These are phyloP conservation scores for Aplodontia rufa DNA, from an alignment of 2,113 vertebrate genomes.

Conservation along the genomic window DNA sequence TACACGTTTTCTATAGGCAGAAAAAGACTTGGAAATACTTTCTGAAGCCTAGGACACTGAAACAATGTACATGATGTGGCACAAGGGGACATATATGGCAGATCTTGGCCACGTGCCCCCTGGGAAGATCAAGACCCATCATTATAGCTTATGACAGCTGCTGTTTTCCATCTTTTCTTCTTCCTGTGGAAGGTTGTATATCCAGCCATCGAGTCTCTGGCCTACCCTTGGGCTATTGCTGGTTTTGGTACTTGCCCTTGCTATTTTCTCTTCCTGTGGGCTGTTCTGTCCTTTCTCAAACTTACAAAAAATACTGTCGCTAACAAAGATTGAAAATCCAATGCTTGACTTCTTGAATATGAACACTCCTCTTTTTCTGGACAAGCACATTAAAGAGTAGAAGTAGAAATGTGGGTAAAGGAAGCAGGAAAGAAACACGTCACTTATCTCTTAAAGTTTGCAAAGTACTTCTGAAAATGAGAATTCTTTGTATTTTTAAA, in stretches of 20 bases:
- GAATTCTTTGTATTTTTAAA: slow-evolving; percentile 76
- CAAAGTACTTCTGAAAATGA: slow-evolving; percentile 76
- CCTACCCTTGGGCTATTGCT: slow-evolving; percentile 54
- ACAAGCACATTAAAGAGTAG: not conserved
- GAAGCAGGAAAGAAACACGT: slow-evolving; percentile 49
- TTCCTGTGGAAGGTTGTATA: slow-evolving; percentile 50
- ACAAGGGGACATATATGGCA: slow-evolving; percentile 52
- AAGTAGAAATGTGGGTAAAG: not conserved
- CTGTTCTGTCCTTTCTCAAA: slow-evolving; percentile 37
- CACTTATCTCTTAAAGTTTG: slow-evolving; percentile 75
- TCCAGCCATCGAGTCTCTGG: slow-evolving; percentile 53
- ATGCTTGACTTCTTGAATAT: slow-evolving; percentile 62
- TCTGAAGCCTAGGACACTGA: slow-evolving; percentile 57
- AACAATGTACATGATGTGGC: slow-evolving; percentile 27
- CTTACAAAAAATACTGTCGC: slow-evolving; percentile 25
- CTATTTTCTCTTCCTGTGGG: slow-evolving; percentile 65
- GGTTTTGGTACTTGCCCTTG: slow-evolving; percentile 47
- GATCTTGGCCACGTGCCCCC: slow-evolving; percentile 80
- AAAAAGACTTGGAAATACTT: slow-evolving; percentile 55
- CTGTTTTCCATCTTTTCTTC: slow-evolving; percentile 75
- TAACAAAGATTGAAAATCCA: slow-evolving; percentile 63
- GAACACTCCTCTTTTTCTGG: slow-evolving; percentile 66
- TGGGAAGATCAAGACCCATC: slow-evolving; percentile 78
- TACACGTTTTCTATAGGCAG: slow-evolving; percentile 62
- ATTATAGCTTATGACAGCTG: slow-evolving; percentile 79